Evolutionary conservation across 2,113 vertebrate genomes (phyloP).

Genomic region (Ploceus nigricollis): DNA sequence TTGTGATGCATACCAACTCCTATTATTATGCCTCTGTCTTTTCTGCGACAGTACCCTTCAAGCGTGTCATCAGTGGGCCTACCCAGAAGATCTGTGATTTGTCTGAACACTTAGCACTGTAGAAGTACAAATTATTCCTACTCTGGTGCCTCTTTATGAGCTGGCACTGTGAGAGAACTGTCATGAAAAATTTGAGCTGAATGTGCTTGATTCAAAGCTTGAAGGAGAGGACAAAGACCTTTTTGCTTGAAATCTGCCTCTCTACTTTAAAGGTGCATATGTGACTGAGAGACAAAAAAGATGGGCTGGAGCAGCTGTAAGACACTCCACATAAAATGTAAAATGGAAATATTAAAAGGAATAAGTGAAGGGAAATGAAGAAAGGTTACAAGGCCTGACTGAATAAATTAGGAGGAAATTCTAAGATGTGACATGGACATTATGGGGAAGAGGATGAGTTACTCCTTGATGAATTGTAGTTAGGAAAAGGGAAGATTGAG

Average conservation of each 20-base stretch:
- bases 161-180: not conserved
- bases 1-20: not conserved
- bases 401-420: not conserved
- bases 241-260: not conserved
- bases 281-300: not conserved
- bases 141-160: not conserved
- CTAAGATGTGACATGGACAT: not conserved
- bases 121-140: not conserved
- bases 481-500: not conserved
- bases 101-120: not conserved
- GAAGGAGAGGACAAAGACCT: not conserved
- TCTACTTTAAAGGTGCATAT: not conserved
- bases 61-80: not conserved
- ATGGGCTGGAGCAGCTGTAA: not conserved
- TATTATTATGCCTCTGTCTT: not conserved
- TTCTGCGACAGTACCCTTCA: not conserved
- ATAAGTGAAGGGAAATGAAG: not conserved
- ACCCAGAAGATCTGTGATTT: not conserved
- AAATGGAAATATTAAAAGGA: not conserved
- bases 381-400: not conserved
- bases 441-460: not conserved
- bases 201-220: not conserved
- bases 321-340: not conserved
- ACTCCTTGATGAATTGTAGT: not conserved
- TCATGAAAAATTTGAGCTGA: not conserved